These are phyloP conservation scores for Scyliorhinus canicula DNA, from an alignment of 2,797 vertebrate genomes.

Conservation along the genomic window DNA sequence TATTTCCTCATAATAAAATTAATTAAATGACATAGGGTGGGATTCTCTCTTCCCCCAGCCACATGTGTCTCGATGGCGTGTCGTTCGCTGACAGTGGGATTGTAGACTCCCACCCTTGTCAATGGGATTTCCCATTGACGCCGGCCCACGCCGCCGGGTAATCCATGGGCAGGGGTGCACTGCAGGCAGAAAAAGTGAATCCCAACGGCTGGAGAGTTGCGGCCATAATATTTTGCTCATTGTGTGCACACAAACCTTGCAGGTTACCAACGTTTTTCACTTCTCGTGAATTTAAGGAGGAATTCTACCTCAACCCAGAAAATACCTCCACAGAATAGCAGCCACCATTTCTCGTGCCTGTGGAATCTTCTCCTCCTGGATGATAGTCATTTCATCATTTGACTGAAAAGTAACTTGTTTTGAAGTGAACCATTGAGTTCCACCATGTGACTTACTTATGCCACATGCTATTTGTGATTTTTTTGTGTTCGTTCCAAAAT, in stretches of 20 bases:
- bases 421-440: neutral
- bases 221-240: neutral
- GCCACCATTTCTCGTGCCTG: neutral
- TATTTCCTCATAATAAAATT: neutral
- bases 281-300: neutral
- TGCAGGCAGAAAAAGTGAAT: no score
- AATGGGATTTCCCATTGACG: no score
- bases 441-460: neutral
- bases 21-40: neutral
- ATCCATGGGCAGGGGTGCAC: no score
- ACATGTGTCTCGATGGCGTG: no score
- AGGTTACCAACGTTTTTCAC: neutral
- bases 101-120: no score
- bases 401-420: neutral
- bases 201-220: no score
- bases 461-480: neutral
- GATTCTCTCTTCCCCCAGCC: no score
- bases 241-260: no score
- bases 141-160: no score
- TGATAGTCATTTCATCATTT: neutral
- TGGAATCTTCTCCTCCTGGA: neutral
- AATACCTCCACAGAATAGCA: neutral
- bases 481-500: neutral
- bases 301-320: constrained; percentile 1
- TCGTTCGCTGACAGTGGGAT: no score